These are phyloP conservation scores for Microhierax caerulescens DNA, from an alignment of 2,797 vertebrate genomes.

Conservation along the genomic window DNA sequence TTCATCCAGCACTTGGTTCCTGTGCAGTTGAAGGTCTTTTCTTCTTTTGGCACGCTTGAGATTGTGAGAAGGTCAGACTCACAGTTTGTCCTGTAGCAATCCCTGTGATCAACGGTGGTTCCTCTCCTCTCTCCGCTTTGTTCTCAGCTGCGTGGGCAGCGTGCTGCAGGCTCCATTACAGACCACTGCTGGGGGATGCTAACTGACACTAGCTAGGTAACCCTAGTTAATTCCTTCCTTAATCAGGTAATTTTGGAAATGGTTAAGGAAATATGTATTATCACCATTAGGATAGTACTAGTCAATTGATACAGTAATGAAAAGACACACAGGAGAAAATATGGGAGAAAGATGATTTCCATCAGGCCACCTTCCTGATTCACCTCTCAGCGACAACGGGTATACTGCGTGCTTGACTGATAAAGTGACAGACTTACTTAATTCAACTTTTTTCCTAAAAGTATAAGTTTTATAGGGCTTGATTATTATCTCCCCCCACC, in stretches of 20 bases:
- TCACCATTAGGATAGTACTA: not conserved
- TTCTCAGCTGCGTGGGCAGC: not conserved
- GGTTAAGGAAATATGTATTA: not conserved
- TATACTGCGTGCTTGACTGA: not conserved
- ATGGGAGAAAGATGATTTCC: not conserved
- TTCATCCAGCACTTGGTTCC: not conserved
- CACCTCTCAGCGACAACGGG: not conserved
- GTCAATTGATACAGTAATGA: not conserved
- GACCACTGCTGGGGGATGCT: not conserved
- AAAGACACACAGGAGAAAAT: not conserved
- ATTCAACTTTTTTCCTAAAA: not conserved
- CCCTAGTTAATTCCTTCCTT: not conserved
- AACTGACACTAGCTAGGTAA: not conserved
- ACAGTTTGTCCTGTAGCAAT: not conserved
- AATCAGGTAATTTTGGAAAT: not conserved
- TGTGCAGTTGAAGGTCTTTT: not conserved
- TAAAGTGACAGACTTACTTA: not conserved
- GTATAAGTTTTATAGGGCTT: not conserved
- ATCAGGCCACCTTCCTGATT: not conserved
- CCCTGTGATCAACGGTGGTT: not conserved
- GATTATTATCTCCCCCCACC: not conserved
- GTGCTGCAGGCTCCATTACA: rapidly evolving
- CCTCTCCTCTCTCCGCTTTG: not conserved
- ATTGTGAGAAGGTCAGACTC: not conserved
- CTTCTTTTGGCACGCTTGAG: not conserved